Base-by-base conservation (phyloP, 2,888 invertebrate species). In the Tinea trinotella region DNA sequence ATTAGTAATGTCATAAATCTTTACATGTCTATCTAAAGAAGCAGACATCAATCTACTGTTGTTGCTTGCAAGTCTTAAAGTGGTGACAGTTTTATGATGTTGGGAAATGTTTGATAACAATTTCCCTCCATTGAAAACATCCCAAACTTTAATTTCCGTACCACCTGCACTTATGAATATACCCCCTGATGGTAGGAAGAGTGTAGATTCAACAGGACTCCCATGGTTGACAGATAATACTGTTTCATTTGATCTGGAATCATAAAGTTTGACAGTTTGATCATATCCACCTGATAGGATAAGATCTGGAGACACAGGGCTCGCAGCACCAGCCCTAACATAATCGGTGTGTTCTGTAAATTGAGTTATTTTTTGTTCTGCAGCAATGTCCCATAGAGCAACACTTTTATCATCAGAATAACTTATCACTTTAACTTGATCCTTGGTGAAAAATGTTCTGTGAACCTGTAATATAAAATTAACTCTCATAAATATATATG, bases 51-150 rank as follows among this genome's bases (percentile, higher is more conserved):
- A 86, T 64, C 95, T 89, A 59, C 91, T 92, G 18, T 93, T 93
- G 66, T 94, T 91, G 44, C 92, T 93, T 18, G 94, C 94, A 57
- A 98, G 88, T 59, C 91, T 87, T 52, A 99, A 73, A 59, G 94
- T 93, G 0, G 97, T 99, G 0, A 99, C 92, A 0, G 98, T 96
- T 87, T 99, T 99, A 75, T 98, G 97, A 77, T 99, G 99, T 63
- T 96, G 93, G 1, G 93, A 93, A 59, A 99, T 89, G 64, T 90
- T 91, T 1, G 95, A 92, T 18, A 99, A 73, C 54, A 96, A 81
- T 70, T 93, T 92, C 7, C 97, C 97, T 20, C 96, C 96, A 59
- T 94, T 90, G 53, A 97, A 88, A 3, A 93, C 90, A 74, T 99
- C 98, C 98, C 98, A 99, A 0, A 99, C 93, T 75, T 93, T 92